Evolutionary conservation across 1,140 invertebrate species (phyloP).

Genomic region (Lordiphosa clarofinis): DNA sequence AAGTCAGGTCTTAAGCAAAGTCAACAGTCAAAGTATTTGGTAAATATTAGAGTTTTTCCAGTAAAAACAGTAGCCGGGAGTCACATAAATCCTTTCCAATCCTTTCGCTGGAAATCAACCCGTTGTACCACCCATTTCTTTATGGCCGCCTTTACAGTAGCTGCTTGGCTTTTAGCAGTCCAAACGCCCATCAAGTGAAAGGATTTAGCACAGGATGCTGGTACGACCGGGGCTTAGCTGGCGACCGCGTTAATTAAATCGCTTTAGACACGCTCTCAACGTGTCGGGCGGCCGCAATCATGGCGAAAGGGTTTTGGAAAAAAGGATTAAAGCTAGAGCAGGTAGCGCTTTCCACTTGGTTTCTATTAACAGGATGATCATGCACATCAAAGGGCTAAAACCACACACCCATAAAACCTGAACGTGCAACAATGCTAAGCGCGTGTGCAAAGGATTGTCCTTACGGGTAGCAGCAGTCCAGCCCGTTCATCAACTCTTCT

Average conservation of each 20-base stretch:
- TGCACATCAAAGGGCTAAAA: slow-evolving; percentile 79
- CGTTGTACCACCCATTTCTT: slow-evolving; percentile 11
- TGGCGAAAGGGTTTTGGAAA: slow-evolving; percentile 22
- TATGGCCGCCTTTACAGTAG: slow-evolving; percentile 48
- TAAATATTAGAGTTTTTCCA: slow-evolving; percentile 70
- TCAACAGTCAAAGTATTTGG: slow-evolving; percentile 56
- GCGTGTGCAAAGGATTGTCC: slow-evolving; percentile 42
- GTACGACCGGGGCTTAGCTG: slow-evolving; percentile 41
- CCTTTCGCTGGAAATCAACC: slow-evolving; percentile 55
- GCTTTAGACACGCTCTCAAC: slow-evolving; percentile 67
- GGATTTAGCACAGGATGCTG: slow-evolving; percentile 41
- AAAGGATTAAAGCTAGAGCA: slow-evolving; percentile 26
- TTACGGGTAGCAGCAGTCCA: not conserved
- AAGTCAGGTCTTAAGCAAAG: slow-evolving; percentile 38
- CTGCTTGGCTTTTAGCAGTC: slow-evolving; percentile 51
- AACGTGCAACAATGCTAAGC: slow-evolving; percentile 65
- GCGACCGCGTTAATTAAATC: slow-evolving; percentile 78
- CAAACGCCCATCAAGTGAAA: slow-evolving; percentile 49
- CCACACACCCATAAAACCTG: slow-evolving; percentile 79
- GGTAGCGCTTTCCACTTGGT: slow-evolving; percentile 39
- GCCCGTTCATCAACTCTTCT: slow-evolving; percentile 53
- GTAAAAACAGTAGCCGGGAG: slow-evolving; percentile 21
- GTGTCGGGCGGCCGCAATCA: slow-evolving; percentile 17
- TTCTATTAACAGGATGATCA: slow-evolving; percentile 79
- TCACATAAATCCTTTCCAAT: slow-evolving; percentile 34